Evolutionary conservation across 2,113 vertebrate species (phyloP).

Genomic region (Forbesichthys papilliferus): DNA sequence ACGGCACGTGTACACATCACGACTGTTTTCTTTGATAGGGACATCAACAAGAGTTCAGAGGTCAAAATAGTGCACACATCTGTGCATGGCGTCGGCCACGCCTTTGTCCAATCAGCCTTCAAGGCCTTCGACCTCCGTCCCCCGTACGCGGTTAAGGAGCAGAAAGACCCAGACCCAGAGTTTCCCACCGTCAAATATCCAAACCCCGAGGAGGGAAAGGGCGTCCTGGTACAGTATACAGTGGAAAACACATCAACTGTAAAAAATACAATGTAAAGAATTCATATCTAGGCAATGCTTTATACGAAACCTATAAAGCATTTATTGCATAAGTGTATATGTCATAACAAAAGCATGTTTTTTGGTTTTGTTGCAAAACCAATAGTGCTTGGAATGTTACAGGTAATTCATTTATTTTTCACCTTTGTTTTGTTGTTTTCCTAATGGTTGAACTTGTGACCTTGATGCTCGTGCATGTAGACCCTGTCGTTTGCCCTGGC

Average conservation of each 20-base stretch:
- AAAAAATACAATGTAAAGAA: no score
- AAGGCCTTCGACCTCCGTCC: conserved; percentile 88
- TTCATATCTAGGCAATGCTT: no score
- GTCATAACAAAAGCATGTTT: no score
- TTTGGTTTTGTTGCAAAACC: no score
- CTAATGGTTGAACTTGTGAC: conserved; percentile 1
- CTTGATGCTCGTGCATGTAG: conserved; percentile 67
- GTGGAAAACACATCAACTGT: neutral
- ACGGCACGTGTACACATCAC: no score
- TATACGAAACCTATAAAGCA: no score
- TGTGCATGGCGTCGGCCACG: conserved; percentile 92
- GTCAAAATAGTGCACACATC: conserved; percentile 95
- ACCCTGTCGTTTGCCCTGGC: conserved; percentile 92
- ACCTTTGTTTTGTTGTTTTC: neutral
- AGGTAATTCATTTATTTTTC: no score
- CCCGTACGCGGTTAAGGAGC: conserved; percentile 89
- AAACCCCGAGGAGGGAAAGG: conserved; percentile 96
- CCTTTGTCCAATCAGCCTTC: conserved; percentile 91
- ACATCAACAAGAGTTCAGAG: conserved; percentile 83
- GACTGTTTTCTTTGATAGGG: conserved; percentile 71
- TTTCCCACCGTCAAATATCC: conserved; percentile 96
- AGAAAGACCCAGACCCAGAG: conserved; percentile 93
- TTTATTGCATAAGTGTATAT: no score
- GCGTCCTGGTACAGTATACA: conserved; percentile 84
- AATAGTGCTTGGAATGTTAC: no score